Evolutionary conservation across 2,888 invertebrate species (phyloP).

Genomic region (Chromoteleia sp.): DNA sequence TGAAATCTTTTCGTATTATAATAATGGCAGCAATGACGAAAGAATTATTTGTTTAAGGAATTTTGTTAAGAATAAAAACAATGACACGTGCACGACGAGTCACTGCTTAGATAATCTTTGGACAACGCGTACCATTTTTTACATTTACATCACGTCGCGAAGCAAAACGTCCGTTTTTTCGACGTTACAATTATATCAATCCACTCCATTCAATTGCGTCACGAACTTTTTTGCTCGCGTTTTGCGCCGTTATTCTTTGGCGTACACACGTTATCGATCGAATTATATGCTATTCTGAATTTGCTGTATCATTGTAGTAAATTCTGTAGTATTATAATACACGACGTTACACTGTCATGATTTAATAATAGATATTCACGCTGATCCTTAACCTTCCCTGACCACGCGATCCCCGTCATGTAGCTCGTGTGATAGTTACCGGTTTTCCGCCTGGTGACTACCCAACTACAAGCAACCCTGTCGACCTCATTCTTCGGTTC

Average conservation of each 20-base stretch:
- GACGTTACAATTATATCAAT: not conserved
- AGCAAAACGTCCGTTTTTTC: not conserved
- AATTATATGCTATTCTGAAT: constrained; percentile 41
- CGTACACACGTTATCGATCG: constrained; percentile 36
- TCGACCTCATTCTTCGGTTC: constrained; percentile 61
- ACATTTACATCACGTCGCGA: not conserved
- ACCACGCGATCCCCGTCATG: constrained; percentile 67
- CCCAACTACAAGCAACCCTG: constrained; percentile 66
- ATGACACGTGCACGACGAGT: too few relatives aligned
- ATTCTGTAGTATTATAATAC: constrained; percentile 53
- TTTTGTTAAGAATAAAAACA: too few relatives aligned
- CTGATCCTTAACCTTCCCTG: constrained; percentile 64
- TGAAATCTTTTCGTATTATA: too few relatives aligned
- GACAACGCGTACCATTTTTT: too few relatives aligned
- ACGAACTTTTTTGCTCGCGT: constrained; percentile 15
- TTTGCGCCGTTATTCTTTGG: constrained; percentile 14
- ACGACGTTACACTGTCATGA: constrained; percentile 53
- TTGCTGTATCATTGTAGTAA: constrained; percentile 38
- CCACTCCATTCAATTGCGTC: constrained; percentile 9
- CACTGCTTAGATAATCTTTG: not conserved
- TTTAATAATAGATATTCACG: constrained; percentile 67
- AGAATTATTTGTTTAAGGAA: too few relatives aligned
- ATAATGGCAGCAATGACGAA: too few relatives aligned
- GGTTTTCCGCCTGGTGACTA: constrained; percentile 65
- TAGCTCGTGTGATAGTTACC: constrained; percentile 67